Conservation (phyloP, 2,797 vertebrate species). For the Peromyscus aztecus region DNA sequence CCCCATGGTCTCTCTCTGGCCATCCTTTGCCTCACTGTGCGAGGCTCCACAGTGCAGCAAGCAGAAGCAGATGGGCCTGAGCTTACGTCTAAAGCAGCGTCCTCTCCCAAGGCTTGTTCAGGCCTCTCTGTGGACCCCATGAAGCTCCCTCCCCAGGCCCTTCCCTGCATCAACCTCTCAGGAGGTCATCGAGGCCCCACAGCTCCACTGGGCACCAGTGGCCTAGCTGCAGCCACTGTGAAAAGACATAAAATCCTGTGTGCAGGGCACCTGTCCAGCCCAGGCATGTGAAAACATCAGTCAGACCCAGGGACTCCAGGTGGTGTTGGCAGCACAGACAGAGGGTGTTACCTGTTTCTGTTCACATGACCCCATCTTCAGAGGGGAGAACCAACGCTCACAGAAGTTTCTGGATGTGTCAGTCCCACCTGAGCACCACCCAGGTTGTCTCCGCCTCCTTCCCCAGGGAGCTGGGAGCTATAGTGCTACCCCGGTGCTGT, state of each 20-base stretch:
- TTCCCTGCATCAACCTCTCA: background rate
- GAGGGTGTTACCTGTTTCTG: fast-evolving
- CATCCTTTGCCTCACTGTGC: background rate
- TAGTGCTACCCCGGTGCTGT: fast-evolving
- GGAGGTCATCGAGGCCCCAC: too few species aligned
- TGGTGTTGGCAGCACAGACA: background rate
- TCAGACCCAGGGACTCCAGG: background rate
- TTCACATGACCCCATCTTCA: background rate
- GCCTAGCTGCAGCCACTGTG: fast-evolving
- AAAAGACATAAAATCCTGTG: background rate
- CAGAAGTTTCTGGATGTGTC: fast-evolving
- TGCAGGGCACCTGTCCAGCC: background rate
- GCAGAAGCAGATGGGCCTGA: background rate
- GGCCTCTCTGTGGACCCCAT: background rate
- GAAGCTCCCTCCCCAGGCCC: background rate
- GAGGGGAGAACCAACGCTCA: background rate
- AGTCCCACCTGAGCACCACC: fast-evolving
- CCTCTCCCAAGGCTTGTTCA: fast-evolving
- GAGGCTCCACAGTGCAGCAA: too few species aligned
- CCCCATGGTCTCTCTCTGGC: background rate
- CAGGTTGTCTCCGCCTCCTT: background rate
- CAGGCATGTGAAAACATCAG: too few species aligned
- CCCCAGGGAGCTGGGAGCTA: background rate
- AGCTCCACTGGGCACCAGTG: fast-evolving
- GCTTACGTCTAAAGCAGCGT: fast-evolving